A percentile compares a stretch with the other conserved stretches of the same genome.
Evolutionary conservation across 2,888 invertebrate genomes (phyloP).

Genomic region (Drosophila fungiperda): DNA sequence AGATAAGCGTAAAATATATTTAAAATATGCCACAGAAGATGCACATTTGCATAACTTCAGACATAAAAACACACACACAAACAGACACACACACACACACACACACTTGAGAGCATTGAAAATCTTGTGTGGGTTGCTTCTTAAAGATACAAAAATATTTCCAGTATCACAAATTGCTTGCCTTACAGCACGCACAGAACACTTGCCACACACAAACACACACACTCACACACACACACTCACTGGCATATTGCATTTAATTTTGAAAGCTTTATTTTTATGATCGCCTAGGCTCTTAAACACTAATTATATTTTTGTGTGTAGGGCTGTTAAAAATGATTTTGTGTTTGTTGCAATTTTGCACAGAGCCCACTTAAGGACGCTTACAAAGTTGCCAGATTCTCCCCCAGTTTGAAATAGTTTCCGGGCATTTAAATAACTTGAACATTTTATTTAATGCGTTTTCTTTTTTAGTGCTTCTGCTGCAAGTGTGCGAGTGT

Average conservation of each 20-base stretch:
- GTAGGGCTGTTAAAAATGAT: conserved; percentile 40
- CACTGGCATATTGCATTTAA: conserved; percentile 7
- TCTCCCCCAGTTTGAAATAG: conserved; percentile 41
- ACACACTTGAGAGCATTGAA: conserved; percentile 3
- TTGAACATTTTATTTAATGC: conserved; percentile 61
- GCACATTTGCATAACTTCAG: not conserved
- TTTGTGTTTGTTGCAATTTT: conserved; percentile 7
- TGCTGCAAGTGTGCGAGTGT: conserved; percentile 1
- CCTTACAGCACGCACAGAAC: not conserved
- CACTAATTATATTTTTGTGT: conserved; percentile 63
- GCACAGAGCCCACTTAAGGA: conserved; percentile 70
- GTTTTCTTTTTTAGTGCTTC: conserved; percentile 28
- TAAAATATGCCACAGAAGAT: not conserved
- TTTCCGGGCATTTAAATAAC: conserved; percentile 69
- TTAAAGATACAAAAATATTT: conserved; percentile 8
- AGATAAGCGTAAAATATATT: not conserved
- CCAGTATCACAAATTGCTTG: conserved; percentile 12
- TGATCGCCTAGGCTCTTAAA: conserved; percentile 13
- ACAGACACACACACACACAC: not conserved
- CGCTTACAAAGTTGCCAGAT: conserved; percentile 59
- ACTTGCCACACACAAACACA: not conserved
- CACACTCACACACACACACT: not conserved
- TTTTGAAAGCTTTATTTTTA: conserved; percentile 27
- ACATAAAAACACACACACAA: not conserved
- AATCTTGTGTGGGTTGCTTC: conserved; percentile 5